These are phyloP conservation scores for Timema cristinae DNA, from an alignment of 2,888 invertebrate genomes.

Conservation along the genomic window DNA sequence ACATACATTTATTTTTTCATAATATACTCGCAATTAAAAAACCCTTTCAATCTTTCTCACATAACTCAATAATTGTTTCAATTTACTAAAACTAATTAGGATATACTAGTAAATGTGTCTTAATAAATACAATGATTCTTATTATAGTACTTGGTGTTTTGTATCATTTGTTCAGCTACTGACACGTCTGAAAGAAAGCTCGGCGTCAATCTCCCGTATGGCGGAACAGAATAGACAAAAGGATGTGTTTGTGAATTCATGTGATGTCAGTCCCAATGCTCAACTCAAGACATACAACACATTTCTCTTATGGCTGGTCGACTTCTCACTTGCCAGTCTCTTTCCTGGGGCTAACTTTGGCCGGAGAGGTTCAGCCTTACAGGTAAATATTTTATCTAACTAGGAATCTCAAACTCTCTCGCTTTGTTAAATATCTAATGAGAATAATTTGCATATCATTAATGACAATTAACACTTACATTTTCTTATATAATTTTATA, in stretches of 20 bases:
- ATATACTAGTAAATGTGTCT: too few relatives aligned
- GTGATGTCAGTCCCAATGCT: slow-evolving; percentile 8
- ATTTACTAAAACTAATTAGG: too few relatives aligned
- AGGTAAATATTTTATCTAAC: slow-evolving; percentile 39
- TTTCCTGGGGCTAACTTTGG: slow-evolving; percentile 60
- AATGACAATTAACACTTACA: too few relatives aligned
- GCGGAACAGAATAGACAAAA: slow-evolving; percentile 23
- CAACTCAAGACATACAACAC: slow-evolving; percentile 41
- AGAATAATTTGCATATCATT: too few relatives aligned
- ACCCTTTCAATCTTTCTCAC: too few relatives aligned
- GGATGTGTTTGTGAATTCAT: background rate
- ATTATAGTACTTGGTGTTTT: background rate
- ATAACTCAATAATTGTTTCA: too few relatives aligned
- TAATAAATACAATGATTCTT: too few relatives aligned
- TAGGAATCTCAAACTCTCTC: background rate
- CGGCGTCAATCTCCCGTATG: slow-evolving; percentile 22
- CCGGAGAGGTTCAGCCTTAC: slow-evolving; percentile 56
- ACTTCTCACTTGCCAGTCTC: slow-evolving; percentile 53
- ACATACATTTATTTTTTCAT: too few relatives aligned
- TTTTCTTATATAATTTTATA: too few relatives aligned
- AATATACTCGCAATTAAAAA: too few relatives aligned
- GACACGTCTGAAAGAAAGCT: slow-evolving; percentile 51
- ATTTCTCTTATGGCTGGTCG: slow-evolving; percentile 51
- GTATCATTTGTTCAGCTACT: slow-evolving; percentile 37
- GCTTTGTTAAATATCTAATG: background rate